Evolutionary conservation across 2,113 vertebrate species (phyloP), one percentile per base, ranked within the genome.

Genomic region (Centropristis striata): DNA sequence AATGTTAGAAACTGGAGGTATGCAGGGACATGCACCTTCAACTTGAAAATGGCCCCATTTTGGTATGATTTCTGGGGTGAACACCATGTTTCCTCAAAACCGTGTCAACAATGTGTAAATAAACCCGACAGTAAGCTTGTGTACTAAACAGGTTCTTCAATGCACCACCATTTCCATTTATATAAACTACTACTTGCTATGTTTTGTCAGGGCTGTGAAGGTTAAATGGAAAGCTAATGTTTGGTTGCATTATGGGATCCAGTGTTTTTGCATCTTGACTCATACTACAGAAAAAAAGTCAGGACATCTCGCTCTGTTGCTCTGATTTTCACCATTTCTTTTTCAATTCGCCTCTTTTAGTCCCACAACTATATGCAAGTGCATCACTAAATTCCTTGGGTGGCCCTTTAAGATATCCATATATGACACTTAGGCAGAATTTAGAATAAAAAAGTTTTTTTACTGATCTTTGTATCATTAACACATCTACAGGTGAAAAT

Each of bases 221-320:
- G n/a, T n/a, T n/a, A 32, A 32, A 32, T 32, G 32, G 6, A 32
- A 32, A 6, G 32, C 32, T 3, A 32, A 13, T 13, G 4, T 13
- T 42, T 53, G 14, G 47, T 46, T 46, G 25, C 36, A 76, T 67
- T 41, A 6, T 76, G 53, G 41, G 25, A 55, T 32, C 6, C 39
- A 32, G 13, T 46, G 39, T 27, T 51, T 41, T n/a, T 15, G 11
- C 7, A 41, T 2, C 11, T 51, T 61, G 11, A 39, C 13, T 14
- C n/a, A 53, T 4, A 42, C 23, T 25, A 2, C 4, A 36, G 14
- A 23, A 10, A 14, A 39, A 41, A 39, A 39, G 3, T 71, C n/a
- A 16, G 15, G 9, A 50, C 11, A 41, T 58, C 28, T 50, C 5
- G 0, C 21, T 47, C 21, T 41, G 16, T 4, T 23, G 10, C 20